Percentiles rank a stretch among this genome's conserved stretches.
Evolutionary conservation across 2,888 invertebrate genomes (phyloP).

Genomic region (Busseola fusca): DNA sequence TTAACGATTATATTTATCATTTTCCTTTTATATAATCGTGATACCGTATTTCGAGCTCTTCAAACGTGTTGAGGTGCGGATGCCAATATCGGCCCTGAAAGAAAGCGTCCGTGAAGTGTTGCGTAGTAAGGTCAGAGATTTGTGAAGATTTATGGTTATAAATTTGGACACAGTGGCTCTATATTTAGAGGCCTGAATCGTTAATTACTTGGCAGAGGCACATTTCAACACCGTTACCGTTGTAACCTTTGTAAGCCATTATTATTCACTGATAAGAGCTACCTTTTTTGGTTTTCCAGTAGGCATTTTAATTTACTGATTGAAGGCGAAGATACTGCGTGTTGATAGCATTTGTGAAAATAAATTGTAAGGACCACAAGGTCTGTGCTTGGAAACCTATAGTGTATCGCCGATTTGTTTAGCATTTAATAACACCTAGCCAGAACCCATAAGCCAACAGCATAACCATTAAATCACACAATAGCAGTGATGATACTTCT

Average conservation of each 20-base stretch:
- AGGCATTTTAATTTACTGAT: slow-evolving; percentile 4
- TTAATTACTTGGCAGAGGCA: slow-evolving; percentile 28
- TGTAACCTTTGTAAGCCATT: slow-evolving; percentile 16
- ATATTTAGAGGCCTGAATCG: slow-evolving; percentile 13
- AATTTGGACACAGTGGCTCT: slow-evolving; percentile 26
- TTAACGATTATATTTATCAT: too few species aligned
- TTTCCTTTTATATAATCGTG: too few species aligned
- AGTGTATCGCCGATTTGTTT: neutral
- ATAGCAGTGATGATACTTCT: slow-evolving; percentile 25
- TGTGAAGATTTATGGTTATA: slow-evolving; percentile 40
- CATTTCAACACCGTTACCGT: slow-evolving; percentile 31
- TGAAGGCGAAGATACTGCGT: neutral
- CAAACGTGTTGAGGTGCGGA: too few species aligned
- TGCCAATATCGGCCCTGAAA: neutral
- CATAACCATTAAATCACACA: slow-evolving; percentile 24
- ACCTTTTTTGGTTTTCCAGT: neutral
- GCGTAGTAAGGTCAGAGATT: slow-evolving; percentile 22
- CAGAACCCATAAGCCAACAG: slow-evolving; percentile 4
- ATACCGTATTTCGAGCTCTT: too few species aligned
- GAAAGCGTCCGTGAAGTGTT: slow-evolving; percentile 2
- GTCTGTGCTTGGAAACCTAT: neutral
- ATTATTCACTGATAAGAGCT: slow-evolving; percentile 27
- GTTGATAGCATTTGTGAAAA: slow-evolving; percentile 7
- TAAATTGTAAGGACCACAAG: neutral
- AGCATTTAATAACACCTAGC: slow-evolving; percentile 5